Base-by-base conservation (phyloP, 2,113 vertebrate species). In the Tetraodon nigroviridis region DNA sequence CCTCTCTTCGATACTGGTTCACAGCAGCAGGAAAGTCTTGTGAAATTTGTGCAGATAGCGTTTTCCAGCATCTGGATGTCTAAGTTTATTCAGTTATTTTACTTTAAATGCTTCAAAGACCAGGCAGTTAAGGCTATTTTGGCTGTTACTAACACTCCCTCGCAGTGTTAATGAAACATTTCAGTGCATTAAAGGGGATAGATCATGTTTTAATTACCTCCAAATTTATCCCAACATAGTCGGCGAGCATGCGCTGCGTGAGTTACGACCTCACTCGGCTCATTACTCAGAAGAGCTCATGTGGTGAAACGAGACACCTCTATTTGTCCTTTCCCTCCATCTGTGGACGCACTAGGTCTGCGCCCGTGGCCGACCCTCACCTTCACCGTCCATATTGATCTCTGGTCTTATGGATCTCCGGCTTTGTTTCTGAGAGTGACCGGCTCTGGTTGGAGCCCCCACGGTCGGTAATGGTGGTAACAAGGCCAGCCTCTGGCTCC, bases 41-140 rank as follows among this genome's bases (percentile, higher is more conserved):
- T 37, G 3, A 37, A 37, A 12, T 12, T 10, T 37, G 32, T 37
- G 32, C 32, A 37, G 32, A 37, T 37, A 37, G 32, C 32, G 78
- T 79, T 83, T 74, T 69, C 84, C 65, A 67, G 70, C 42, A 64
- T 76, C 76, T 69, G 81, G 79, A 81, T 86, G 73, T 73, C 84
- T 81, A 81, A 73, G 81, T 81, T 75, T 62, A 75, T 78, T 79
- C 55, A 82, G 83, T 78, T 82, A 47, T 70, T 67, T 65, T 50
- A 5, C 10, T 68, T 66, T 68, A 79, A 67, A 73, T 74, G 73
- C 67, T 82, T 79, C 49, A 61, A 65, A 80, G 62, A 55, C 51
- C 66, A 73, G 81, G 70, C 71, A 48, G 80, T 81, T 76, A 80
- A 83, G 79, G 79, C 84, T 84, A 86, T 81, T 82, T 84, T 73